Conservation (phyloP, 92 coral and sea anemone species). For the Porites evermanni region DNA sequence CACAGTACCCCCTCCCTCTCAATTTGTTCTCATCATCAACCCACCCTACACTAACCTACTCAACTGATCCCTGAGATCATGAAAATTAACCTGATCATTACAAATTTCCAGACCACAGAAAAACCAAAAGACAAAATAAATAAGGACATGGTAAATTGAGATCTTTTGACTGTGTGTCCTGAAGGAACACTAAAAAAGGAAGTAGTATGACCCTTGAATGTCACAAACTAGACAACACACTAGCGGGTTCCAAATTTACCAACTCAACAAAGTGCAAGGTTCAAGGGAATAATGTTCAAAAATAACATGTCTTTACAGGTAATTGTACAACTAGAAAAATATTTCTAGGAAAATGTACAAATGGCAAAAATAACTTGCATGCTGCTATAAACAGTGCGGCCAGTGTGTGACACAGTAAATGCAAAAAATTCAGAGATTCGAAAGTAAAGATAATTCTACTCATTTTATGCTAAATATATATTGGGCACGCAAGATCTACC, state of each 20-base stretch:
- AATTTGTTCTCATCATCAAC: too few relatives aligned
- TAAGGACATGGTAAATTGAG: not conserved
- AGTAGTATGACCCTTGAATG: not conserved
- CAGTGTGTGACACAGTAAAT: conserved; percentile 2
- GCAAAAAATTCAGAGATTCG: not conserved
- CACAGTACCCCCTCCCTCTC: too few relatives aligned
- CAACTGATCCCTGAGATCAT: too few relatives aligned
- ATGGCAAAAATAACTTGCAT: not conserved
- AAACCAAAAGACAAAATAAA: too few relatives aligned
- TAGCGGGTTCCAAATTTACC: too few relatives aligned
- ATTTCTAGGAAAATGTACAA: not conserved
- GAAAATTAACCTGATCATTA: too few relatives aligned
- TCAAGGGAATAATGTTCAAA: not conserved
- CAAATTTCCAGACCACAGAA: too few relatives aligned
- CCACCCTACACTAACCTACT: too few relatives aligned
- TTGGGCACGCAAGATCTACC: not conserved
- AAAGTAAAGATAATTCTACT: conserved; percentile 1
- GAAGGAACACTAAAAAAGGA: not conserved
- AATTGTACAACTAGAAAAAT: not conserved
- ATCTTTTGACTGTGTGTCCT: not conserved
- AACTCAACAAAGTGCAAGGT: too few relatives aligned
- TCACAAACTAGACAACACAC: not conserved
- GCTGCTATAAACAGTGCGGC: not conserved
- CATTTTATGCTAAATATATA: conserved; percentile 3
- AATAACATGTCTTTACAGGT: not conserved